Base-by-base conservation (phyloP, 2,888 invertebrate species). In the Melolontha melolontha region DNA sequence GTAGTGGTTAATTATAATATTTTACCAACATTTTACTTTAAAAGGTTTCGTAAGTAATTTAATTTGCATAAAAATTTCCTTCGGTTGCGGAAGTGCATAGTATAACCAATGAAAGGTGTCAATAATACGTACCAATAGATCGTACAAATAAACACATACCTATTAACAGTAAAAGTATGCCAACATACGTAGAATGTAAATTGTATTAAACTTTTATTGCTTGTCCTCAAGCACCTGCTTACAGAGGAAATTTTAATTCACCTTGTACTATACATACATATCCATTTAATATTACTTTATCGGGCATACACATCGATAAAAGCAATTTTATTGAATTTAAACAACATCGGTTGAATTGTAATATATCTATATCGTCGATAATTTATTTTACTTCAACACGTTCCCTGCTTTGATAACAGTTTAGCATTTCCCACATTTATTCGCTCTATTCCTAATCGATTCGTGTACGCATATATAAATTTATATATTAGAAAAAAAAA, bases 261-360 rank as follows among this genome's bases (percentile, higher is more conserved):
- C 59, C 44, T 44, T 44, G 27, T 52, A 44, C 42, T 54, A 14
- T 29, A 44, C 34, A 40, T 22, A 51, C 44, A 41, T 27, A 51
- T 27, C n/a, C 51, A 44, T 64, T 64, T 41, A 54, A 64, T 34
- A 54, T 54, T 64, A 54, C 41, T 64, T n/a, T 64, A 64, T 64
- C 64, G 22, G 29, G 41, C 27, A 22, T 29, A 42, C 42, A 54
- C 52, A 27, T 64, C 54, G 52, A 54, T 54, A 67, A 62, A 67
- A 17, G 40, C 41, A 67, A 51, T 67, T 67, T 67, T 62, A 67
- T 62, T 67, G 59, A 67, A 62, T 62, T 67, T 62, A 62, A 67
- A 62, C 41, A 29, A 62, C 57, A 67, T 41, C 40, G 55, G 57
- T 49, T 62, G 42, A 57, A 44, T 14, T 55, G 55, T 57, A 64